phyloP scores from a whole-genome alignment of 2,797 vertebrate species.

The Clarias fuscus region DNA sequence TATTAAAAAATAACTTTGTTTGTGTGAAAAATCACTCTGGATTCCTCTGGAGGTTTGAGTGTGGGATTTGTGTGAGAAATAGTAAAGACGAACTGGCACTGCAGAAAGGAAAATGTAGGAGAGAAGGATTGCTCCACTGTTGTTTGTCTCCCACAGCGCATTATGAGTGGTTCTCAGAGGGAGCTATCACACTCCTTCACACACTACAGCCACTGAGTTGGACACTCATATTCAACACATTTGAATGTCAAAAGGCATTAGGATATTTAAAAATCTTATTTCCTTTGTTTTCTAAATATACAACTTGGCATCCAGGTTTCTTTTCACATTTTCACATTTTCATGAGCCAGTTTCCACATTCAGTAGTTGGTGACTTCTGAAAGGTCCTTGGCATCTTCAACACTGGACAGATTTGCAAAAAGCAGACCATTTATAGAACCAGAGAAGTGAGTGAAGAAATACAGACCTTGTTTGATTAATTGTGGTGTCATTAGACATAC shows the following conservation, averaged over 20 bases:
- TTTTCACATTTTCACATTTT: conserved; percentile 1
- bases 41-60: conserved; percentile 17
- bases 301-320: conserved; percentile 16
- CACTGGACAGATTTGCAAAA: background rate
- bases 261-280: conserved; percentile 30
- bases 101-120: conserved; percentile 3
- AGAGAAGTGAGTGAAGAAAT: conserved; percentile 35
- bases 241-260: conserved; percentile 18
- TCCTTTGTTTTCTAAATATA: conserved; percentile 23
- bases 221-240: conserved; percentile 16
- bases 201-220: background rate
- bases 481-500: conserved; percentile 11
- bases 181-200: conserved; percentile 18
- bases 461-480: conserved; percentile 27
- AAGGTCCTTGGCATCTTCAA: conserved; percentile 24
- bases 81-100: conserved; percentile 32
- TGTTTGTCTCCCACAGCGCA: conserved; percentile 32
- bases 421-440: background rate
- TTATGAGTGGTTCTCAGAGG: conserved; percentile 35
- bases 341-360: conserved; percentile 11
- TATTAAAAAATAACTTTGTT: conserved; percentile 28
- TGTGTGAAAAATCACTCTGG: conserved; percentile 2
- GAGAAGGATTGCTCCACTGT: conserved; percentile 12
- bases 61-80: conserved; percentile 18
- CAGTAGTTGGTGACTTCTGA: background rate